phyloP scores from a whole-genome alignment of 1,140 invertebrate species.

The Lamellibrachia luymesi region DNA sequence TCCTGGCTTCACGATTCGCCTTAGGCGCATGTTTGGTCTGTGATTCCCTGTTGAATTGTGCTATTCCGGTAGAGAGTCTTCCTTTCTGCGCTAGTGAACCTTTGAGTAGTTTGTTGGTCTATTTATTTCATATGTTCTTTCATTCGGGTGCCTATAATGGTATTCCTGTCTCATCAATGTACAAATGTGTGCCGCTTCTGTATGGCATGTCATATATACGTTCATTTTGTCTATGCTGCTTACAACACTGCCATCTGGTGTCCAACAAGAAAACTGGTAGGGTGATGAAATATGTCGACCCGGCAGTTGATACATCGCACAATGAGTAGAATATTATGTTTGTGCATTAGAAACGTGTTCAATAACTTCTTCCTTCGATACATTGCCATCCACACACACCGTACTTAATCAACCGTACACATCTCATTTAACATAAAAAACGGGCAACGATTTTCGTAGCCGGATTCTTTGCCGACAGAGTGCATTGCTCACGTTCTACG shows the following conservation, averaged over 20 bases:
- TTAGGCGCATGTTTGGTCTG: too few relatives aligned
- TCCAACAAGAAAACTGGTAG: not conserved
- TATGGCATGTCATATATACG: not conserved
- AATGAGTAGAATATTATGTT: not conserved
- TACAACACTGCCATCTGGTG: not conserved
- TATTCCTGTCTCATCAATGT: not conserved
- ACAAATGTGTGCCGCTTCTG: not conserved
- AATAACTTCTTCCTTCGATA: not conserved
- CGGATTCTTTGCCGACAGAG: not conserved
- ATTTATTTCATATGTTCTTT: not conserved
- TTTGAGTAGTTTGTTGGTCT: not conserved
- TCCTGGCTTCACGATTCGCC: too few relatives aligned
- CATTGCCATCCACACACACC: not conserved
- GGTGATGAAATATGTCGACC: not conserved
- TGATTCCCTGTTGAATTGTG: not conserved
- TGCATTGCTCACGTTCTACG: not conserved
- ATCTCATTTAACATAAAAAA: not conserved
- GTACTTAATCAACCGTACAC: not conserved
- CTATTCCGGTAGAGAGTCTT: not conserved
- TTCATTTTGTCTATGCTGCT: not conserved
- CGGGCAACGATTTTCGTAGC: not conserved
- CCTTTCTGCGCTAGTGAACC: not conserved
- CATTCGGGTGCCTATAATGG: too few relatives aligned
- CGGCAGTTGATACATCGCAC: not conserved
- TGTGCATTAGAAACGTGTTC: not conserved